Base-by-base conservation (phyloP, 2,797 vertebrate species). In the Cyprinella venusta region DNA sequence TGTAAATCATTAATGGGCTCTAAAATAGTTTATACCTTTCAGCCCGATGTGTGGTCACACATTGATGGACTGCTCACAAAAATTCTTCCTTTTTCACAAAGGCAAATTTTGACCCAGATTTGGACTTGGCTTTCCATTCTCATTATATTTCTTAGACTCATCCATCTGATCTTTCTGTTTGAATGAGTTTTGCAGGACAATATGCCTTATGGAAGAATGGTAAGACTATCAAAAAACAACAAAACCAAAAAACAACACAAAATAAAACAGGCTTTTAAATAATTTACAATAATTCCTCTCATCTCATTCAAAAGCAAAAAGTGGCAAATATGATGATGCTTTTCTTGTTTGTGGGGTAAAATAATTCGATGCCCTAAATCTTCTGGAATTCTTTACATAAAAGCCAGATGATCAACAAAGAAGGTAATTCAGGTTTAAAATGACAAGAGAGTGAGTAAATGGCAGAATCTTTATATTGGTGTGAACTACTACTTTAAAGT, bases 181-280 rank as follows among this genome's bases (percentile, higher is more conserved):
- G 79, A 85, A 86, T 85, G 78, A 71, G 16, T 76, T 85, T 80
- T 81, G 50, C 83, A 86, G 82, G 15, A 54, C 59, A 72, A n/a
- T 9, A 86, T 68, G 59, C 30, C 65, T 2, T 26, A 26, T 45
- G 13, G 13, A 15, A 50, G 63, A 82, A 68, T 79, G 64, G 69
- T 64, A 48, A 24, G 82, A 70, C 63, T 79, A 26, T 61, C 1
- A 54, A 71, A 76, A 38, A 83, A 42, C 40, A 42, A 42, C 9
- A 33, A 24, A 82, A 65, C 61, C 0, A 52, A 71, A 42, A 42
- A 45, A 48, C 45, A 48, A 48, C 45, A 48, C 45, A 15, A 48
- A 48, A 48, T 15, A 86, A 76, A 76, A 68, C 36, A 70, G 42
- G 40, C 79, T 64, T 87, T 74, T 85, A 81, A 84, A 88, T 86